These are phyloP conservation scores for Pristionchus japonicus DNA, from an alignment of 2,888 invertebrate genomes.

Conservation along the genomic window DNA sequence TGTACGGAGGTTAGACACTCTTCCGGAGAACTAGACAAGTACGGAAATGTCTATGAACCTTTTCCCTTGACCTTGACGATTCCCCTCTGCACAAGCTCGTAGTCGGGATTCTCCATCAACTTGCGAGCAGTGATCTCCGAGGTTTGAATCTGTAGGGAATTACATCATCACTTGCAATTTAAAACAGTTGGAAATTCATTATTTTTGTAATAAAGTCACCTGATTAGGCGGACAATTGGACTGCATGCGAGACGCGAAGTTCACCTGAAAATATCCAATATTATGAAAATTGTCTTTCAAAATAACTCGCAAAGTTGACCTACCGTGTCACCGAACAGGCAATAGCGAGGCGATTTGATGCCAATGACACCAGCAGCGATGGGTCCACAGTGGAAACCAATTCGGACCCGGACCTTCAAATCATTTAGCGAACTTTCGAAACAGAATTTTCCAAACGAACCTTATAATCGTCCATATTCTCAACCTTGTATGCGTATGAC, in stretches of 20 bases:
- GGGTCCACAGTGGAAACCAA: constrained; percentile 89
- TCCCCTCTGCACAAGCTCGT: constrained; percentile 68
- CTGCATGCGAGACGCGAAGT: constrained; percentile 74
- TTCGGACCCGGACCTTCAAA: constrained; percentile 62
- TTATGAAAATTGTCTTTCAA: constrained; percentile 54
- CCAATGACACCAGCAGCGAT: constrained; percentile 95
- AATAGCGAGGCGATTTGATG: constrained; percentile 90
- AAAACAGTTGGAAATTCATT: too few relatives aligned
- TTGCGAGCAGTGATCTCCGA: constrained; percentile 52
- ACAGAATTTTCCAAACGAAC: not conserved
- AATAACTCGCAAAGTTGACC: constrained; percentile 78
- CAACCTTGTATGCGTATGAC: constrained; percentile 8
- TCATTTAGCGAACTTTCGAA: too few relatives aligned
- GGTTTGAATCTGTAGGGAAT: constrained; percentile 66
- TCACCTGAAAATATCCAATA: constrained; percentile 60
- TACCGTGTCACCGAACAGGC: constrained; percentile 91
- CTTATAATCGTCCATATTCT: not conserved
- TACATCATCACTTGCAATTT: not conserved
- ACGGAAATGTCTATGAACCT: too few relatives aligned
- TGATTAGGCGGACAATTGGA: constrained; percentile 71
- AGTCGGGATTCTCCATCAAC: constrained; percentile 61
- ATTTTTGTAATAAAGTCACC: not conserved
- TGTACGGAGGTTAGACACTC: too few relatives aligned
- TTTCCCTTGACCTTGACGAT: constrained; percentile 74
- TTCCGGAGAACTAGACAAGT: too few relatives aligned